Conservation (phyloP, 2,888 invertebrate species). For the Cabera pusaria region DNA sequence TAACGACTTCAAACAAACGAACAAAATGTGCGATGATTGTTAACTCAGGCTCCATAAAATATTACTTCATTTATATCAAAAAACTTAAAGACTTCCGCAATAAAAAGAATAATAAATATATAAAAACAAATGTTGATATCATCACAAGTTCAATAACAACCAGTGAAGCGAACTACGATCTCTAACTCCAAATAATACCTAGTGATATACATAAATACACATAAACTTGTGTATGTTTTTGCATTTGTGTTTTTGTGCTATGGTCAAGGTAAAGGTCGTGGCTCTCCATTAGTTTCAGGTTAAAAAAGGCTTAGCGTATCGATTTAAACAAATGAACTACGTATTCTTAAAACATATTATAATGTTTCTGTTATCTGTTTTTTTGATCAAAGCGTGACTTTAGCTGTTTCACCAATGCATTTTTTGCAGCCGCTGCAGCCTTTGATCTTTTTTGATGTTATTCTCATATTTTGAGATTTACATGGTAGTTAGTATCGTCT, state of each 20-base stretch:
- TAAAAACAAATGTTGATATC: constrained; percentile 45
- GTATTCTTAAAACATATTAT: too few species aligned
- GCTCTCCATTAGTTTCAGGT: constrained; percentile 9
- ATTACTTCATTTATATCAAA: constrained; percentile 31
- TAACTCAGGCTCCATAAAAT: constrained; percentile 17
- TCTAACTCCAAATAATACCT: too few species aligned
- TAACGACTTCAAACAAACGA: constrained; percentile 9
- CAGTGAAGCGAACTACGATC: constrained; percentile 23
- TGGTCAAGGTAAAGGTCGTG: constrained; percentile 26
- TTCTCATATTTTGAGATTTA: too few species aligned
- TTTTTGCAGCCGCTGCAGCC: too few species aligned
- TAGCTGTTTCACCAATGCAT: too few species aligned
- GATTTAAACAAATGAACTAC: constrained; percentile 1
- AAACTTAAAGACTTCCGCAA: constrained; percentile 43
- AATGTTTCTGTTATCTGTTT: too few species aligned
- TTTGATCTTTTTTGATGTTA: too few species aligned
- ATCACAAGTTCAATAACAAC: constrained; percentile 44
- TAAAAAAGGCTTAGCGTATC: constrained; percentile 5
- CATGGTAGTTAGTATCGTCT: too few species aligned
- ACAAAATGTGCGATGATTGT: constrained; percentile 24
- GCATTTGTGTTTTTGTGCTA: constrained; percentile 18
- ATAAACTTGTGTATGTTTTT: too few species aligned
- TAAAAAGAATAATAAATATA: constrained; percentile 41
- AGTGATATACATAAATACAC: too few species aligned
- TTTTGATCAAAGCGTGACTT: too few species aligned